phyloP scores from a whole-genome alignment of 2,888 invertebrate genomes.

The Plagodis pulveraria region DNA sequence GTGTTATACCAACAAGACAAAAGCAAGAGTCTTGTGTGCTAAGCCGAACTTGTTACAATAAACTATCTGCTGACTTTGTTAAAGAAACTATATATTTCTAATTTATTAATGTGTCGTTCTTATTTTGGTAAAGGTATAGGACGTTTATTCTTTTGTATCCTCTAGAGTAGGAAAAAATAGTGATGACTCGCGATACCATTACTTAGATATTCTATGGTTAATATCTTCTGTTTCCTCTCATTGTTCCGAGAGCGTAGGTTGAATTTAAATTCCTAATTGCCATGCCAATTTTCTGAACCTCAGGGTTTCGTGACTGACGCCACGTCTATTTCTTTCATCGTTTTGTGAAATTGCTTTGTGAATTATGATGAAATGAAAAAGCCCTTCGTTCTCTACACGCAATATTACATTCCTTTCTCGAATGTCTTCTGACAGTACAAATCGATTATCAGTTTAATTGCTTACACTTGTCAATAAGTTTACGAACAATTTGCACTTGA shows the following conservation, averaged over 20 bases:
- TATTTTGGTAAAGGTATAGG: neutral
- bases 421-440: neutral
- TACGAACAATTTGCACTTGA: constrained; percentile 5
- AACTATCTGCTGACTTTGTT: no score
- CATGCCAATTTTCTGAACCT: constrained; percentile 17
- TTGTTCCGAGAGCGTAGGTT: constrained; percentile 22
- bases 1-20: no score
- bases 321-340: constrained; percentile 5
- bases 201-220: no score
- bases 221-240: constrained; percentile 13
- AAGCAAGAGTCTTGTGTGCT: no score
- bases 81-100: no score
- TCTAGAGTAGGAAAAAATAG: constrained; percentile 3
- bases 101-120: no score
- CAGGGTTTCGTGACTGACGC: constrained; percentile 16
- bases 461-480: constrained; percentile 1
- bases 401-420: constrained; percentile 2
- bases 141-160: neutral
- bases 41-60: no score
- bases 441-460: constrained; percentile 1
- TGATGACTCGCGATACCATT: no score
- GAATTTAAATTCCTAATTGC: constrained; percentile 30
- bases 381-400: constrained; percentile 10
- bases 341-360: constrained; percentile 5
- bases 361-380: constrained; percentile 7